Evolutionary conservation across 2,888 invertebrate species (phyloP), one percentile per base, ranked within the genome.

Genomic region (Lomographa bimaculata): DNA sequence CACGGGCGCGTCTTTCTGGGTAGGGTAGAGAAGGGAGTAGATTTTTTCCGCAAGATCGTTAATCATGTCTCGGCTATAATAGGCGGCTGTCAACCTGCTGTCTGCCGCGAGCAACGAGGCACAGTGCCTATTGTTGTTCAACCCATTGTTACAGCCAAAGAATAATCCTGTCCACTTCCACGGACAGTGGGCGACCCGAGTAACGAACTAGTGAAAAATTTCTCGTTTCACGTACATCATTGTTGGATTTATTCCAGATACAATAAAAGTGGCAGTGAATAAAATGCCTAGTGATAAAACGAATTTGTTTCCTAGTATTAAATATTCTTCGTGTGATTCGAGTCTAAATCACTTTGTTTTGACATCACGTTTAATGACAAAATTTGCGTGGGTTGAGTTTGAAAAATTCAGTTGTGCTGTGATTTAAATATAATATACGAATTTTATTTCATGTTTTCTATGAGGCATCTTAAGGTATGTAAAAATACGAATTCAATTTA

Each of bases 51-150:
- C 36, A 18, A 24, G 50, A 46, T 55, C 68, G 59, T 71, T 61
- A 64, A 70, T 72, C 70, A 71, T 65, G 57, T 43, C 45, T 21
- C 29, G 19, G 45, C 36, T 51, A 63, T 68, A 67, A 69, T 66
- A 60, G 64, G 59, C 46, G 48, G 43, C 59, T 69, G 71, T 65
- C 71, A 69, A 64, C 60, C 55, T 54, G 57, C 47, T 58, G 64
- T 56, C 61, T 55, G 29, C 34, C 35, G 43, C 24, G 42, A 51
- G 46, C 49, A 47, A 42, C 54, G 42, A 34, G 42, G 40, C 42
- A 23, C 21, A 27, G 35, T 7, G 10, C 35, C 60, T 41, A 52
- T 64, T 63, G 63, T 64, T 45, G 35, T 46, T 19, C 44, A 46
- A 49, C 42, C 54, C 37, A 54, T 64, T 66, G 60, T 60, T 46